Conservation (phyloP, 2,888 invertebrate genomes). For the Hetaerina titia region DNA sequence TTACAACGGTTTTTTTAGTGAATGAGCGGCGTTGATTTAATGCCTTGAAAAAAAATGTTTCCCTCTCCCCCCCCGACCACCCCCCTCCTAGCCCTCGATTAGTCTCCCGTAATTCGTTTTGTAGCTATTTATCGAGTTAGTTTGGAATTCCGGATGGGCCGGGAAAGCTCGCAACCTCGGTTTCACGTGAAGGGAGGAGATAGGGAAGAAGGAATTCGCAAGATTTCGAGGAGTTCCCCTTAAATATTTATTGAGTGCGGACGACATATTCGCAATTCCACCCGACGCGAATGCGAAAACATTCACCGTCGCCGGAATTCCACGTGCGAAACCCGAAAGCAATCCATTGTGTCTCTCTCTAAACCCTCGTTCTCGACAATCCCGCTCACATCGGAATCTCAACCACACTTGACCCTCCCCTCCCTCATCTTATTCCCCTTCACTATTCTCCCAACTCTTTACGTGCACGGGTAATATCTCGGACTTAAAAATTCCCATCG, state of each 20-base stretch:
- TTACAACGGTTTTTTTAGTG: not conserved
- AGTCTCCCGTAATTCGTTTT: not conserved
- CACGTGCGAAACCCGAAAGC: not conserved
- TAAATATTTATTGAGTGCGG: conserved; percentile 7
- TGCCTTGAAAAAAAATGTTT: not conserved
- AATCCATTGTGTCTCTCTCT: not conserved
- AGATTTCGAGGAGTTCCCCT: not conserved
- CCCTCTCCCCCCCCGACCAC: not conserved
- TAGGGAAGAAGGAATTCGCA: not conserved
- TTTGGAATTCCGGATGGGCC: not conserved
- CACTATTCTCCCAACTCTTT: too few relatives aligned
- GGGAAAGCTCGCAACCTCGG: not conserved
- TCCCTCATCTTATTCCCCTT: too few relatives aligned
- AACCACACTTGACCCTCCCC: too few relatives aligned
- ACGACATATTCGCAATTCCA: not conserved
- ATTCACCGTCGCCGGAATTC: not conserved
- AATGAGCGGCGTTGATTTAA: not conserved
- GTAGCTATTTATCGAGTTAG: not conserved
- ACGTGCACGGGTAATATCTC: too few relatives aligned
- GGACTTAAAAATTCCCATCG: too few relatives aligned
- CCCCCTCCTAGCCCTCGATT: not conserved
- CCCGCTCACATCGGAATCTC: too few relatives aligned
- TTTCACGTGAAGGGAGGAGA: not conserved
- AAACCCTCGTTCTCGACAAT: too few relatives aligned
- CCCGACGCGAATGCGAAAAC: not conserved